These are phyloP conservation scores for Chrysocyon brachyurus DNA, from an alignment of 2,797 vertebrate genomes.

Conservation along the genomic window DNA sequence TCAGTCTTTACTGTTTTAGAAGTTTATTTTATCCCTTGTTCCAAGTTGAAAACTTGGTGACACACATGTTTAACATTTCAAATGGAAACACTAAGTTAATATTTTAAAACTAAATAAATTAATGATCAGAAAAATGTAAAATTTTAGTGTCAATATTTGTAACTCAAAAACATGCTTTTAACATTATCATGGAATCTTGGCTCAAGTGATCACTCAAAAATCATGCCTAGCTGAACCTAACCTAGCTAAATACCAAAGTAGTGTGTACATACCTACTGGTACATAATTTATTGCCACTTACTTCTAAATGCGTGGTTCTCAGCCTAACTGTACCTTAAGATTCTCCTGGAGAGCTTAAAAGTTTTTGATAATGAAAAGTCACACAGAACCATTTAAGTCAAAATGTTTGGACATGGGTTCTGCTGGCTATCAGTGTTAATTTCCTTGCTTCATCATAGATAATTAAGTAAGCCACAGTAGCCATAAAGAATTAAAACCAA, in stretches of 20 bases:
- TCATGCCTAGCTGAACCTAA: background rate
- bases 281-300: slow-evolving; percentile 14
- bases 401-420: background rate
- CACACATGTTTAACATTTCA: background rate
- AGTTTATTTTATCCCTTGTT: background rate
- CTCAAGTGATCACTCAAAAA: slow-evolving; percentile 38
- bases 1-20: background rate
- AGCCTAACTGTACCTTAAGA: background rate
- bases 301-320: background rate
- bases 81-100: slow-evolving; percentile 3
- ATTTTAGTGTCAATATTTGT: background rate
- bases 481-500: slow-evolving; percentile 5
- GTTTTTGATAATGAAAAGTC: background rate
- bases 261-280: background rate
- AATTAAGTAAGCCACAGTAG: background rate
- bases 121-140: slow-evolving; percentile 15
- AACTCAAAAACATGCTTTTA: slow-evolving; percentile 45
- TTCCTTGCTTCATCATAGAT: background rate
- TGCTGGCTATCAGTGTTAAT: background rate
- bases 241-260: background rate
- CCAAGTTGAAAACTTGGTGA: slow-evolving; percentile 14
- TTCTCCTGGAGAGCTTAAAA: background rate
- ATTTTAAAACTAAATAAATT: background rate
- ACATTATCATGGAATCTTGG: background rate
- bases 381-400: background rate